These are phyloP conservation scores for Euthynnus affinis DNA, from an alignment of 2,797 vertebrate species.

Conservation along the genomic window DNA sequence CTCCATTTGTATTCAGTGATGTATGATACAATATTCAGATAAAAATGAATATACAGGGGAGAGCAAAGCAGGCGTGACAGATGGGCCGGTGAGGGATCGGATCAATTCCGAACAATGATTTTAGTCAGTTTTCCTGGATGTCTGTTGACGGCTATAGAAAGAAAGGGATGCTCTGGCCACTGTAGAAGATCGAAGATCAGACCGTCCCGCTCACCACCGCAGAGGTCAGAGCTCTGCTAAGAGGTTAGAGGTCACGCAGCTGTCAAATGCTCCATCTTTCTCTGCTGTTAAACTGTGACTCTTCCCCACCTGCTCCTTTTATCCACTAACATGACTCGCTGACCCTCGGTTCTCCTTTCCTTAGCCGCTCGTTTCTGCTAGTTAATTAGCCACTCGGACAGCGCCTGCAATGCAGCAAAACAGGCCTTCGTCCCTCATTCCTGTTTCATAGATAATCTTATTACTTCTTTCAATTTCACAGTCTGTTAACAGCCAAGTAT, in stretches of 20 bases:
- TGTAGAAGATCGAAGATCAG: conserved; percentile 44
- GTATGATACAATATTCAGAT: conserved; percentile 78
- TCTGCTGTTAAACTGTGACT: conserved; percentile 22
- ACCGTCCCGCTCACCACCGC: not conserved
- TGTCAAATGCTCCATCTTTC: conserved; percentile 22
- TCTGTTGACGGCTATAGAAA: conserved; percentile 43
- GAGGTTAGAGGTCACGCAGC: conserved; percentile 36
- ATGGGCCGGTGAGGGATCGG: conserved; percentile 56
- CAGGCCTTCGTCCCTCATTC: conserved; percentile 47
- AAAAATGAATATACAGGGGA: conserved; percentile 68
- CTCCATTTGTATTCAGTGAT: conserved; percentile 80
- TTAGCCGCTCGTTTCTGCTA: conserved; percentile 28
- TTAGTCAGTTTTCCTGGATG: conserved; percentile 53
- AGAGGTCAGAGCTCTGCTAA: conserved; percentile 28
- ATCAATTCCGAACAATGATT: conserved; percentile 78
- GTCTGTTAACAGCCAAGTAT: conserved; percentile 57
- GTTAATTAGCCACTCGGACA: conserved; percentile 54
- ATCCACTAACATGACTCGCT: conserved; percentile 39
- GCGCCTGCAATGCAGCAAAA: conserved; percentile 53
- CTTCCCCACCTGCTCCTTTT: conserved; percentile 11
- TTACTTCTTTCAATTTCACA: conserved; percentile 71
- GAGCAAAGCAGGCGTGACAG: conserved; percentile 65
- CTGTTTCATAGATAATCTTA: conserved; percentile 52
- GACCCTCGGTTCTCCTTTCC: conserved; percentile 36
- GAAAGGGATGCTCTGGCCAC: conserved; percentile 12